Base-by-base conservation (phyloP, 2,888 invertebrate genomes). In the Mylabris sibirica region DNA sequence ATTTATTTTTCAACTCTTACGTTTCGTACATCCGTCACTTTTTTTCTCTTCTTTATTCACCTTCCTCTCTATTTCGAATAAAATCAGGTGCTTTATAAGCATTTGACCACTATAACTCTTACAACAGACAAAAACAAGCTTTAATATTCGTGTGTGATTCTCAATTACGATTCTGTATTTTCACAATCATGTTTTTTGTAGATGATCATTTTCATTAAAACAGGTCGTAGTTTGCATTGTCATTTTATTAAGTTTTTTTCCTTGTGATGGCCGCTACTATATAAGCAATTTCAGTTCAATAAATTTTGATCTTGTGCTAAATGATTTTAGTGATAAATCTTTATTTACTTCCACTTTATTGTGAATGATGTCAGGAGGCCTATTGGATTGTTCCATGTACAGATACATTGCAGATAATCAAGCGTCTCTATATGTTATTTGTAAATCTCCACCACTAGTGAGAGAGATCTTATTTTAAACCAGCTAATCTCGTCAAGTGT, bases 301-400 rank as follows among this genome's bases (percentile, higher is more conserved):
- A 74, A 74, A 74, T 74, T 74, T 74, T 74, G 72, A 74, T 74
- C 68, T 74, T 69, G 67, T 69, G 72, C 65, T 74, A 72, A 74
- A 74, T 74, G 66, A 71, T 64, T 63, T 1, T 30, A 60, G 61
- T 44, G 70, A 68, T 74, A 72, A 72, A 74, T 74, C 72, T 72
- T 66, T 72, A 74, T 74, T 72, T 72, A 69, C 69, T 67, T 61
- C 63, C 61, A 69, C 68, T 74, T 71, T 74, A 69, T 72, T 71
- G 74, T 74, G 74, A 74, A 72, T 74, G 73, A 73, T 73, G 71
- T 64, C 24, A 59, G 68, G 66, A 71, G 69, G 65, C 66, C 67
- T 70, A 57, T 12, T n/a, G 4, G n/a, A 44, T 6, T 5, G 11
- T n/a, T 6, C n/a, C 17, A 4, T 12, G 20, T 11, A 49, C 49